These are phyloP conservation scores for Eumerus sabulonum DNA, from an alignment of 2,888 invertebrate species.

Conservation along the genomic window DNA sequence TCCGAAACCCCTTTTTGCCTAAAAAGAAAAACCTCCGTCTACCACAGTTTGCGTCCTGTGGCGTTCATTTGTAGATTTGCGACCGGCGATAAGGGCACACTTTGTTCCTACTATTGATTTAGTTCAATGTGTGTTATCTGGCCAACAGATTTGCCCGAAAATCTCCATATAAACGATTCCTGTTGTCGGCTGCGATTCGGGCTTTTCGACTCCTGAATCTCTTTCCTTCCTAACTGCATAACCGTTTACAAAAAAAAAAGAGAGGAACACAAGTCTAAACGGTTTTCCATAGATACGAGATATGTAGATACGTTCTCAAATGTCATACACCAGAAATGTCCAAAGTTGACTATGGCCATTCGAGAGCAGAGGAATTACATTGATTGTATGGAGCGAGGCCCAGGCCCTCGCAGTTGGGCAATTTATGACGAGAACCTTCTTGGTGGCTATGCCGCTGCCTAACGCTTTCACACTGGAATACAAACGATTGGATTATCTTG, in stretches of 20 bases:
- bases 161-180: conserved; percentile 49
- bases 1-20: conserved; percentile 31
- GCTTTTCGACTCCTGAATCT: too few species aligned
- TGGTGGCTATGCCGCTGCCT: conserved; percentile 45
- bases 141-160: conserved; percentile 44
- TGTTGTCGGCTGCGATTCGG: background rate
- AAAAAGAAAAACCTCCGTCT: conserved; percentile 33
- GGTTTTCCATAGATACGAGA: conserved; percentile 17
- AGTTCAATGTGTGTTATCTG: conserved; percentile 62
- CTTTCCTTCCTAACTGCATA: conserved; percentile 61
- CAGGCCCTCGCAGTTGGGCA: conserved; percentile 16
- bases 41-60: conserved; percentile 44
- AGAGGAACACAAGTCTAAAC: background rate
- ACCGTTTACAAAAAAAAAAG: conserved; percentile 34
- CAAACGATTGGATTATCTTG: conserved; percentile 65
- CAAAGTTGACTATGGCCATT: conserved; percentile 38
- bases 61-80: conserved; percentile 59
- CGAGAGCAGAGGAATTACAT: too few species aligned
- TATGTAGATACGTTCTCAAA: conserved; percentile 32
- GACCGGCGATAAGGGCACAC: conserved; percentile 43
- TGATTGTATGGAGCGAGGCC: background rate
- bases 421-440: conserved; percentile 61
- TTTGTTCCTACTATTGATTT: conserved; percentile 55
- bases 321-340: conserved; percentile 48
- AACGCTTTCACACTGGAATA: conserved; percentile 57